Evolutionary conservation across 2,797 vertebrate species (phyloP), one percentile per base, ranked within the genome.

Genomic region (Gymnopithys bicolor): DNA sequence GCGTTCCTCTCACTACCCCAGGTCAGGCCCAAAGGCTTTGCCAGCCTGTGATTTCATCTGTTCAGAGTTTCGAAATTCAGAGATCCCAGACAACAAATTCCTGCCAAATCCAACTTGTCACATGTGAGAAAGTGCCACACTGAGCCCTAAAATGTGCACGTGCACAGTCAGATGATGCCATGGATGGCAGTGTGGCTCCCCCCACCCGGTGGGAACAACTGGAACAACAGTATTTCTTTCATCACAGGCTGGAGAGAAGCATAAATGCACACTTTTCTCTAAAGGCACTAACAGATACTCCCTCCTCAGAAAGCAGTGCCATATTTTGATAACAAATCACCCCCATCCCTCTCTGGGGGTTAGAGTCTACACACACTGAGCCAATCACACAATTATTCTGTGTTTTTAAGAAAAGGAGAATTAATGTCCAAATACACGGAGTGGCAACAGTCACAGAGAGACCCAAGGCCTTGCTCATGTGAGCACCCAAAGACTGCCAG

Each of bases 1-100:
- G 28, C 0, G 0, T 32, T 41, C 33, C 35, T 14, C 22, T 12
- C 0, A 0, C 18, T 55, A 45, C 28, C 53, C n/a, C 58, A 48
- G 46, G 25, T 49, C 46, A 66, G 49, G 33, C 83, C 58, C 5
- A 7, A 59, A 80, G 32, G 49, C 30, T 76, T 76, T 83, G 43
- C 43, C 23, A 70, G 35, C 13, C 41, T 43, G 5, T 39, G 24
- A 33, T 58, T 78, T 87, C 51, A 74, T n/a, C 19, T 21, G 1
- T 11, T 76, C 49, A 33, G 25, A 63, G 24, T 7, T 59, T 64
- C 39, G 84, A 35, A 87, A 49, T 22, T 39, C 52, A 9, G 19
- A 32, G 17, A n/a, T 46, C 45, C 15, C 52, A 80, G 33, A 62
- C 28, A 51, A 46, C 18, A 64, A 88, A 41, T 17, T 64, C 69